Base-by-base conservation (phyloP, 2,888 invertebrate genomes). In the Troides oblongomaculatus region DNA sequence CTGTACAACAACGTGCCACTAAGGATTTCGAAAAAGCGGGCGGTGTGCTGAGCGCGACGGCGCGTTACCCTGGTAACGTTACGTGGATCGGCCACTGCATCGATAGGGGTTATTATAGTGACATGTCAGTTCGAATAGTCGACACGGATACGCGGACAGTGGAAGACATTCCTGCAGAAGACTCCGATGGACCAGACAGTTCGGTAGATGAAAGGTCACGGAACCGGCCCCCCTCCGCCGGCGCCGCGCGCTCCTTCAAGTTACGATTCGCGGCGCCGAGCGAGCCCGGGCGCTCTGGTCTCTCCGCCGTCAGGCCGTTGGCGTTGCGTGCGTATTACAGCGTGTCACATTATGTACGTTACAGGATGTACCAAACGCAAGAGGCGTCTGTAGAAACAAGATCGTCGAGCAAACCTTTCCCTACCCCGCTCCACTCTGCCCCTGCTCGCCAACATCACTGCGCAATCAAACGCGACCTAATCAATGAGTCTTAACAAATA, bases 231-330 rank as follows among this genome's bases (percentile, higher is more conserved):
- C 21, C 21, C 21, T 21, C 21, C 39, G 39, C 39, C 39, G 39
- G 8, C 39, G 39, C 1, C 39, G 10, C 77, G 72, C 80, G 79
- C 71, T 83, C 89, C 66, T 91, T 92, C 79, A 88, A 89, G 81
- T 78, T 92, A 71, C 85, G 89, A 10, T 92, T 92, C 78, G 89
- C 89, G 69, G 74, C 84, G n/a, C 83, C 81, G 72, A 84, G 86
- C 69, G 91, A 90, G 79, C 83, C 77, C 61, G 92, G 93, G 57
- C 89, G 90, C 77, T 92, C 92, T 21, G 77, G 87, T 77, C 82
- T 89, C 65, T 89, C 90, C 17, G 81, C 82, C 23, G 82, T 86
- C 64, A 85, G 84, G 66, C 92, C 92, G 43, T 80, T 84, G 10
- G 81, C 81, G 43, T 74, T 90, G 56, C 88, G 91, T 91, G 65